phyloP scores from a whole-genome alignment of 2,797 vertebrate species.

The Perodicticus potto region DNA sequence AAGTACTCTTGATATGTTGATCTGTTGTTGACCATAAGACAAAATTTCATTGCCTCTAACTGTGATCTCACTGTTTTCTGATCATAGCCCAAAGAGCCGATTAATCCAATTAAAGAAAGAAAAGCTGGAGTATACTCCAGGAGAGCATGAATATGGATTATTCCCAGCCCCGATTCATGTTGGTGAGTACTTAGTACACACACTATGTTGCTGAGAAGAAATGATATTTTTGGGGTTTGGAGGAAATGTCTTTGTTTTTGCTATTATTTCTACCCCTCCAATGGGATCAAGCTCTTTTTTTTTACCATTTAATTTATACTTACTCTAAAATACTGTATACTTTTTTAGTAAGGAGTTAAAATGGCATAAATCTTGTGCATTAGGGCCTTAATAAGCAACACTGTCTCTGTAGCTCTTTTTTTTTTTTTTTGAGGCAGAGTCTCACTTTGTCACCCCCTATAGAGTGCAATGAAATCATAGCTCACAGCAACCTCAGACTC shows the following conservation, averaged over 20 bases:
- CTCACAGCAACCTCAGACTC: too few relatives aligned
- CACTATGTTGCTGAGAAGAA: not conserved
- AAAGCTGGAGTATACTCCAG: constrained; percentile 93
- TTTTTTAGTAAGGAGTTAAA: not conserved
- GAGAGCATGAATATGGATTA: constrained; percentile 94
- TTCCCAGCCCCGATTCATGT: constrained; percentile 97
- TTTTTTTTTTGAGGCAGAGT: too few relatives aligned
- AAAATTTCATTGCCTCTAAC: constrained; percentile 61
- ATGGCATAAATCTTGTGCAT: not conserved
- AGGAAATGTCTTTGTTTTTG: not conserved
- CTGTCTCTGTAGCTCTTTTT: not conserved
- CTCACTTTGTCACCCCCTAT: too few relatives aligned
- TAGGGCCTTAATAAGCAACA: not conserved
- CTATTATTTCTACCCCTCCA: not conserved
- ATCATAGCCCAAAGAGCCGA: constrained; percentile 92
- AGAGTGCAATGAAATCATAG: too few relatives aligned
- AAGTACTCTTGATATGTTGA: not conserved
- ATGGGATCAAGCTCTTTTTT: not conserved
- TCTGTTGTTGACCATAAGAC: not conserved
- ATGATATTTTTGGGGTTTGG: not conserved
- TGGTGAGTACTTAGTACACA: constrained; percentile 90
- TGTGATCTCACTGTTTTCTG: constrained; percentile 47
- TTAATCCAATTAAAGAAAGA: constrained; percentile 92
- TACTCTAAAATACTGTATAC: not conserved
- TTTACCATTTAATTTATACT: not conserved